These are phyloP conservation scores for Parnassius smintheus DNA, from an alignment of 2,888 invertebrate genomes.

Conservation along the genomic window DNA sequence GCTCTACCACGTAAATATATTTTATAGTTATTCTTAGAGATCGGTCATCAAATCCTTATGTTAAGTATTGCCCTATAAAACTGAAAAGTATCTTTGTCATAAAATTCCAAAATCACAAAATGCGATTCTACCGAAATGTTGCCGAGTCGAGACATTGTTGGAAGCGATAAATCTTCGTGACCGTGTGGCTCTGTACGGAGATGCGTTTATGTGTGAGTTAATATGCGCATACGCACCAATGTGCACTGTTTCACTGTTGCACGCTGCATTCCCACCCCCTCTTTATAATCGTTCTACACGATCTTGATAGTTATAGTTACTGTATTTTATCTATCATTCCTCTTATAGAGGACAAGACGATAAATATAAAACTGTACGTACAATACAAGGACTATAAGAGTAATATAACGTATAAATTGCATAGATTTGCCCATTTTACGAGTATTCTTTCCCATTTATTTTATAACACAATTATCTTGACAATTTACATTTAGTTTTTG, in stretches of 20 bases:
- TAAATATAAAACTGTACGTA: no score
- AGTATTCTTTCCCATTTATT: no score
- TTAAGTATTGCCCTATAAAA: conserved; percentile 14
- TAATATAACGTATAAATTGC: no score
- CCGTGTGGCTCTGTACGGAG: background rate
- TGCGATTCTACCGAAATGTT: conserved; percentile 25
- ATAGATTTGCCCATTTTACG: no score
- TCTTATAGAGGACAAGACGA: no score
- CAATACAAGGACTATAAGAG: no score
- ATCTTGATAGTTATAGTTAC: conserved; percentile 37
- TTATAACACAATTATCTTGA: no score
- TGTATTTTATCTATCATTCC: no score
- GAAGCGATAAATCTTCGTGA: conserved; percentile 12
- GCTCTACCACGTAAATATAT: no score
- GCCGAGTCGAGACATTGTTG: conserved; percentile 35
- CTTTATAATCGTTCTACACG: conserved; percentile 26
- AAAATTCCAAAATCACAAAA: conserved; percentile 24
- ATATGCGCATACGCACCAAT: conserved; percentile 36
- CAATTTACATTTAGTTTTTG: no score
- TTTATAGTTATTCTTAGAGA: background rate
- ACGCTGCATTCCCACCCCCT: conserved; percentile 51
- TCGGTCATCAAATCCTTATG: background rate
- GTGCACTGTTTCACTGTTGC: conserved; percentile 44
- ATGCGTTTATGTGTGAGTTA: conserved; percentile 31
- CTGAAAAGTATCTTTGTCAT: conserved; percentile 15